These are phyloP conservation scores for Hyposoter didymator DNA, from an alignment of 2,888 invertebrate genomes.

Conservation along the genomic window DNA sequence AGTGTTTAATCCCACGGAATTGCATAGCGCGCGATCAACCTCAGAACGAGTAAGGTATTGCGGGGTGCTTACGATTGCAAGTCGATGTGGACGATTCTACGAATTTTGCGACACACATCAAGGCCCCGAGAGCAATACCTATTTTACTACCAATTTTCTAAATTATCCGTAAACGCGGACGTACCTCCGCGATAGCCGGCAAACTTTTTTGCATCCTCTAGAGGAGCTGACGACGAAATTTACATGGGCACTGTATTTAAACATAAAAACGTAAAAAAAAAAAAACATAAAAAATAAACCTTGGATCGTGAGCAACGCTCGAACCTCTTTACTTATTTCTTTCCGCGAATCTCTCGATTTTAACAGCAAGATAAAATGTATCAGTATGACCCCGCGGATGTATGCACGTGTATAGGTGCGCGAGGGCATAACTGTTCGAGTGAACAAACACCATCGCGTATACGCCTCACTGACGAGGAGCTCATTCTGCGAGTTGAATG, in stretches of 20 bases:
- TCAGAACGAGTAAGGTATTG: slow-evolving; percentile 45
- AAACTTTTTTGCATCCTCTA: no score
- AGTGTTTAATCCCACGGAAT: slow-evolving; percentile 44
- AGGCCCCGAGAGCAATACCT: neutral
- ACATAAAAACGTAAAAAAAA: no score
- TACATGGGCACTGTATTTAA: no score
- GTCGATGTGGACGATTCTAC: slow-evolving; percentile 7
- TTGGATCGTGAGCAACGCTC: no score
- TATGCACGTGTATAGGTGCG: neutral
- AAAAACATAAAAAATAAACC: no score
- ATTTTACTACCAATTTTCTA: neutral
- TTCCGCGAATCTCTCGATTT: slow-evolving; percentile 9
- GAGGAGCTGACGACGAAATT: no score
- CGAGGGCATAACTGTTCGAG: neutral
- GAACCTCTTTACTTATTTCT: neutral
- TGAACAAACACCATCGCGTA: neutral
- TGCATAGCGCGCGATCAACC: neutral
- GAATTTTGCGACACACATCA: neutral
- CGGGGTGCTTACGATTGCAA: slow-evolving; percentile 33
- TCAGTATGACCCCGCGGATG: neutral
- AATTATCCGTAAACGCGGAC: no score
- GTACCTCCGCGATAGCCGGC: no score
- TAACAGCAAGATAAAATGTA: neutral
- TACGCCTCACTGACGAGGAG: neutral
- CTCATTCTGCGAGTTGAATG: slow-evolving; percentile 35